Percentiles rank a stretch among this genome's conserved stretches.
Evolutionary conservation across 2,888 invertebrate genomes (phyloP).

Genomic region (Steinernema scapterisci): DNA sequence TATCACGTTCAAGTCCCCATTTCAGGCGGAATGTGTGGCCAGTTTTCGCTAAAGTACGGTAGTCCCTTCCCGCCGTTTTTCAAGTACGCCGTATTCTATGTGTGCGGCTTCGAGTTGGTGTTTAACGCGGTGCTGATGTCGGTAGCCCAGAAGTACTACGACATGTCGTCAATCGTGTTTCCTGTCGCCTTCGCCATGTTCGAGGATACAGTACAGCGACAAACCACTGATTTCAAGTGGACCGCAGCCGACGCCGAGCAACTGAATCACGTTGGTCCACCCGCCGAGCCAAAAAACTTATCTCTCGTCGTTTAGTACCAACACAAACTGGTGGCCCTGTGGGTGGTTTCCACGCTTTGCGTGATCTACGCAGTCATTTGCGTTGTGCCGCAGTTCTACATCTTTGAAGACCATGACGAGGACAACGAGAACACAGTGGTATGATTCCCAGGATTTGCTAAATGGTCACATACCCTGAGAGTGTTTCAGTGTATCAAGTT

Average conservation of each 20-base stretch:
- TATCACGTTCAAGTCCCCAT: not conserved
- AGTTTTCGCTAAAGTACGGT: not conserved
- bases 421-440: constrained; percentile 58
- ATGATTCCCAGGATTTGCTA: constrained; percentile 12
- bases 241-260: constrained; percentile 42
- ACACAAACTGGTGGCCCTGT: constrained; percentile 51
- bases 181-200: constrained; percentile 56
- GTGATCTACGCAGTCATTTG: constrained; percentile 58
- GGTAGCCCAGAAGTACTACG: constrained; percentile 49
- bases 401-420: constrained; percentile 55
- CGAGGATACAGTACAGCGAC: constrained; percentile 57
- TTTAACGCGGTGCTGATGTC: constrained; percentile 55
- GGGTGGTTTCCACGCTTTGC: constrained; percentile 55
- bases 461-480: not conserved
- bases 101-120: constrained; percentile 57
- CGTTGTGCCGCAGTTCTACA: constrained; percentile 64
- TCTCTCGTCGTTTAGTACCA: constrained; percentile 47
- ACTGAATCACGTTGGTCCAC: constrained; percentile 45
- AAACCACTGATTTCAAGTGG: constrained; percentile 51
- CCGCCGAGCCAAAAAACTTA: not conserved
- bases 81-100: constrained; percentile 58
- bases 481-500: constrained; percentile 41
- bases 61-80: constrained; percentile 55
- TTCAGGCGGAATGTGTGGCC: not conserved
- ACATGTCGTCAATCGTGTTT: constrained; percentile 44